Base-by-base conservation (phyloP, 2,888 invertebrate species). In the Taenaris catops region DNA sequence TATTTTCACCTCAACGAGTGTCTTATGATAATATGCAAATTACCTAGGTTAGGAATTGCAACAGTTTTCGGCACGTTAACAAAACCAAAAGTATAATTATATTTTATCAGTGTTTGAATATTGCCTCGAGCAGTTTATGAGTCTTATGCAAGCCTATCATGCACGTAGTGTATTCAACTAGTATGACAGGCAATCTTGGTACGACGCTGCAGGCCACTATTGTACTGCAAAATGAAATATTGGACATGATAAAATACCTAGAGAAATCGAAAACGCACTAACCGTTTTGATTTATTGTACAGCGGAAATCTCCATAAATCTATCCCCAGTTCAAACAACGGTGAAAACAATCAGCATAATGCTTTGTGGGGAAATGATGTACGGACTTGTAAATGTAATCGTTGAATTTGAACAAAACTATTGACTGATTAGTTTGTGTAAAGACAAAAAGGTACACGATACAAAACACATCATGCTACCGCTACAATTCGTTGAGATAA, bases 141-240 rank as follows among this genome's bases (percentile, higher is more conserved):
- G 34, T 34, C 21, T 34, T 29, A 37, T 37, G 29, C 26, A 29
- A 38, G 20, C 17, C 31, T 37, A 33, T 41, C 28, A 19, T 28
- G 34, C 32, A 16, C 23, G 20, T 29, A 14, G 29, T 23, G 34
- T 14, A 34, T 25, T 37, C 34, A 21, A 29, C 34, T 8, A 49
- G 49, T 48, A 48, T 51, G 60, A 57, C 51, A 55, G 53, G 58
- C 48, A 57, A 60, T 64, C 49, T 51, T 8, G 25, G 19, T 34
- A 29, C 25, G 40, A 44, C 17, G 55, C 60, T 52, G 33, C 41
- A 42, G 54, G 64, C 56, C 38, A 34, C 46, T 48, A 59, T 55
- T 55, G 54, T 56, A 39, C 44, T 24, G 43, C 38, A 42, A 41
- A 42, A 51, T 52, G 52, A 44, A 46, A 41, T 48, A 44, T 44